These are phyloP conservation scores for Hippocampus barbouri DNA, from an alignment of 2,113 vertebrate species.

Conservation along the genomic window DNA sequence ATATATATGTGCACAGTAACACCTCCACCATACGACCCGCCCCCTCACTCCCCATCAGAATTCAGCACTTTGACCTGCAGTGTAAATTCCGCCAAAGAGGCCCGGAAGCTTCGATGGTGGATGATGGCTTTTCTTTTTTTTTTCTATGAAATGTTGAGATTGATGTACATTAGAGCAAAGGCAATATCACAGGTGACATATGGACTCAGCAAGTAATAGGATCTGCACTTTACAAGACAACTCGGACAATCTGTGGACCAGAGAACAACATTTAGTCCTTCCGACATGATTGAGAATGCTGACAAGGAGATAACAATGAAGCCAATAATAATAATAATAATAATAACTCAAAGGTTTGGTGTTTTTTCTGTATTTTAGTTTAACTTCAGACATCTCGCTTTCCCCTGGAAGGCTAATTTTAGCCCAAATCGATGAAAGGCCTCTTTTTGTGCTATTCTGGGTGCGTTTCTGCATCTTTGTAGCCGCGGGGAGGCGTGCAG, in stretches of 20 bases:
- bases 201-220: constrained; percentile 64
- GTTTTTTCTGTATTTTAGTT: constrained; percentile 49
- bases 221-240: constrained; percentile 76
- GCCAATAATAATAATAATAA: constrained; percentile 51
- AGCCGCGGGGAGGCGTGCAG: constrained; percentile 41
- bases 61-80: background rate
- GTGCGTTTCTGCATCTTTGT: constrained; percentile 45
- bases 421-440: constrained; percentile 52
- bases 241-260: constrained; percentile 70
- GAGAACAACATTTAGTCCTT: constrained; percentile 62
- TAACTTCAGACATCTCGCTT: background rate
- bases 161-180: constrained; percentile 61
- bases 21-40: no score
- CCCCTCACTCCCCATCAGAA: background rate
- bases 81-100: constrained; percentile 24
- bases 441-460: constrained; percentile 68
- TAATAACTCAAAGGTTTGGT: constrained; percentile 52
- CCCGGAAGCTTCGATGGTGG: constrained; percentile 61
- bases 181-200: constrained; percentile 59
- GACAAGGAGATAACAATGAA: constrained; percentile 71
- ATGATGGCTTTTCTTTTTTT: constrained; percentile 67
- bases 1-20: no score
- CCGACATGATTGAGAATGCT: constrained; percentile 66
- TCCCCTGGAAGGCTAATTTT: constrained; percentile 42
- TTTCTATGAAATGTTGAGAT: constrained; percentile 63